phyloP scores from a whole-genome alignment of 2,888 invertebrate genomes.

The Notodonta ziczac region DNA sequence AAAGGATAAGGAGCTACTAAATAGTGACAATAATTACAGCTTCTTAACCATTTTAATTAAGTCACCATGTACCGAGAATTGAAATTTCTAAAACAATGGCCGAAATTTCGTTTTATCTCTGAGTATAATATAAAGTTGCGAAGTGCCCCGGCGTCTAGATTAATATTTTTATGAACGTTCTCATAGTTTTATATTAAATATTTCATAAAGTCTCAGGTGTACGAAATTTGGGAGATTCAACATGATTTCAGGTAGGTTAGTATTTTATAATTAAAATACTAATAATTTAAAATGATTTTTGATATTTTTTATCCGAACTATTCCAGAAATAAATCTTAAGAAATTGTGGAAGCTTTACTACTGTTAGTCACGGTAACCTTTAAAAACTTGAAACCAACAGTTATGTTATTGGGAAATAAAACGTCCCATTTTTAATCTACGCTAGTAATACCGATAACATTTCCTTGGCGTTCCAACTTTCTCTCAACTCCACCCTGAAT shows the following conservation, averaged over 20 bases:
- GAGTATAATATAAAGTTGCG: background rate
- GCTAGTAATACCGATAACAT: too few species aligned
- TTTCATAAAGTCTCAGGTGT: conserved; percentile 5
- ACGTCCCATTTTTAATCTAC: too few species aligned
- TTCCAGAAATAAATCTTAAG: too few species aligned
- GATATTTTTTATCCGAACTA: too few species aligned
- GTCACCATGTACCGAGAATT: background rate
- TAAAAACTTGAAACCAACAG: too few species aligned
- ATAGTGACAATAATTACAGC: too few species aligned
- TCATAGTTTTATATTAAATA: conserved; percentile 1
- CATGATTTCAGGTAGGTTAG: background rate
- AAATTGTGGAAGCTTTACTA: too few species aligned
- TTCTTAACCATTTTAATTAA: too few species aligned
- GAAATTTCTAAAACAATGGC: conserved; percentile 12
- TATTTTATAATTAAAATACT: background rate
- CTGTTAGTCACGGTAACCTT: too few species aligned
- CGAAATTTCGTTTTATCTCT: conserved; percentile 8
- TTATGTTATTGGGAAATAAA: too few species aligned
- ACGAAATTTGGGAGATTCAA: background rate
- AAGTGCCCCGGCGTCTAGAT: conserved; percentile 7
- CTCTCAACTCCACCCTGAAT: too few species aligned
- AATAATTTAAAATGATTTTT: background rate
- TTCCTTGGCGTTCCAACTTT: background rate
- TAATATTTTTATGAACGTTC: conserved; percentile 10
- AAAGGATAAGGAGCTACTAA: too few species aligned